Base-by-base conservation (phyloP, 2,113 vertebrate species). In the Mustela nigripes region DNA sequence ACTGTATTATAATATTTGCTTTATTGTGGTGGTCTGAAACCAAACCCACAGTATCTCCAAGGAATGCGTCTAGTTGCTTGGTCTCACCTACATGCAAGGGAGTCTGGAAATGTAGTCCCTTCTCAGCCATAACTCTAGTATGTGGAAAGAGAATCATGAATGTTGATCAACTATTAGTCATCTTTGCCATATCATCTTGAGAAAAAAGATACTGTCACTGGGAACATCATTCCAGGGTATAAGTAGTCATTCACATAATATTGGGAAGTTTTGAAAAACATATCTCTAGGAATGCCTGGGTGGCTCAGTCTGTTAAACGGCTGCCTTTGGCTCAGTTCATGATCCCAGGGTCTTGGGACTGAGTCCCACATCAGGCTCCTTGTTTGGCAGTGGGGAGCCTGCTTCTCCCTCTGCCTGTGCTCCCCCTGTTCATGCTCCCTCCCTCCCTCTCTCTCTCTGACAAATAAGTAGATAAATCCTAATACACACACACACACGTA, bases 81-180 rank as follows among this genome's bases (percentile, higher is more conserved):
- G 31, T 94, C 22, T 60, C 11, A 60, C 31, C 3, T 2, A 63
- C 28, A 26, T 83, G 15, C 60, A 65, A 62, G 6, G 26, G 22
- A 39, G 8, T 82, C 67, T 94, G 67, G 67, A 92, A 94, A 81
- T 81, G 5, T 42, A 85, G 58, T 96, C 65, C 81, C 50, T 80
- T 88, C 53, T 92, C 50, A 94, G 33, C 65, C 6, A 16, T 28
- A 87, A 79, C 4, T 62, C 67, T 86, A 42, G 87, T 63, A 58
- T 48, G 10, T 58, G 50, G 31, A 71, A 93, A 94, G 21, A 50
- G 31, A 69, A 79, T 82, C 45, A 31, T 18, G 2, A 39, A 56
- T 65, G 65, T 85, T 58, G 67, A 42, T 92, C 0, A 53, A 81
- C 24, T 88, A 1, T 67, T 85, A 50, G n/a, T 80, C 67, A 62